Base-by-base conservation (phyloP, 2,888 invertebrate genomes). In the Aphodius granarius region DNA sequence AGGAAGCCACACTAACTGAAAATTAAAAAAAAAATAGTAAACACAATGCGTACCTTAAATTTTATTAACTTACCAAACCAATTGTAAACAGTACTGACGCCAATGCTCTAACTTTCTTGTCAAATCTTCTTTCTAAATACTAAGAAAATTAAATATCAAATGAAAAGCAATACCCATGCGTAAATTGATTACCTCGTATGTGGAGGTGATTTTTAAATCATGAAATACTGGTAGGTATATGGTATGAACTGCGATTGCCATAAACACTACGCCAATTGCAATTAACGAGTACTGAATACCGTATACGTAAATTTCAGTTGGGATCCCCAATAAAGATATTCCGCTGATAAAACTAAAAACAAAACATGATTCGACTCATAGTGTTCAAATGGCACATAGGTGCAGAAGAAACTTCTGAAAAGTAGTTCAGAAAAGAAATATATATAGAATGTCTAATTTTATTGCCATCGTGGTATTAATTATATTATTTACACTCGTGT, bases 141-240 rank as follows among this genome's bases (percentile, higher is more conserved):
- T 92, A 87, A 19, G 72, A 63, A 16, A 63, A 23, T 21, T 15
- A 43, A n/a, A 22, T 15, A 17, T 66, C 3, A 21, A 71, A 23
- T 17, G 15, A 16, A 65, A 63, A 43, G 43, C 2, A 9, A 3
- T 43, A 43, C 13, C 13, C 1, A 43, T 13, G 43, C 1, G 43
- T n/a, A n/a, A n/a, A n/a, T n/a, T n/a, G n/a, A n/a, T 85, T 87
- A 93, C 94, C 91, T 95, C 94, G 84, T 95, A 95, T 77, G 94
- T 94, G 19, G 94, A 94, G 63, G 94, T 94, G 20, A 95, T 89
- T 81, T 91, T 91, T 17, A 94, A 89, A 73, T 92, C 90, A 82
- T 94, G 93, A 83, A 94, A 94, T 0, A 94, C 94, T 0, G 94
- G 94, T 64, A 94, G 84, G 83, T 92, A 94, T 22, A 94, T 88